Evolutionary conservation across 2,888 invertebrate species (phyloP).

Genomic region (Crematogaster levior): DNA sequence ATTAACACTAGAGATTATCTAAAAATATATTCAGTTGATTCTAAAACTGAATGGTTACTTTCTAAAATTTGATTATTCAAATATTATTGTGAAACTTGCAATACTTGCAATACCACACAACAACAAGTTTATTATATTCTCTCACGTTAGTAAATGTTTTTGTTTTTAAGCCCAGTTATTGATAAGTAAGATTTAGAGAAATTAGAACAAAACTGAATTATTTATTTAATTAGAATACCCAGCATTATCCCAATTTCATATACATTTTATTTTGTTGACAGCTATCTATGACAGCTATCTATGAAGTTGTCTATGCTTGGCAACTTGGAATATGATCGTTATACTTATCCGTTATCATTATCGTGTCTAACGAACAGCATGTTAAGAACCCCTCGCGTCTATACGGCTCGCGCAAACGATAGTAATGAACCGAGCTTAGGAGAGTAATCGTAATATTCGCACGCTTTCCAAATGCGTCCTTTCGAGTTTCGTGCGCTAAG

Average conservation of each 20-base stretch:
- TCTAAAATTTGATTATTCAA: not conserved
- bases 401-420: conserved; percentile 69
- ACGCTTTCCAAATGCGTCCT: conserved; percentile 76
- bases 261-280: not conserved
- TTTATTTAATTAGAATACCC: not conserved
- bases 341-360: conserved; percentile 58
- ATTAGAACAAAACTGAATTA: not conserved
- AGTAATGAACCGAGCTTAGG: conserved; percentile 77
- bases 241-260: not conserved
- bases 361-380: conserved; percentile 65
- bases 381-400: conserved; percentile 69
- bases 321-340: conserved; percentile 24
- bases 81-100: not conserved
- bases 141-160: not conserved
- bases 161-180: not conserved
- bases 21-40: not conserved
- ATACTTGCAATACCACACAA: not conserved
- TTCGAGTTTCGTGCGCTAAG: conserved; percentile 76
- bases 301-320: not conserved
- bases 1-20: not conserved
- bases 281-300: not conserved
- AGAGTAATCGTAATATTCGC: conserved; percentile 77
- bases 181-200: not conserved
- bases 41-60: not conserved
- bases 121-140: not conserved